A percentile compares a stretch with the other conserved stretches of the same genome.
Conservation (phyloP, 2,113 vertebrate species). For the Ptychochromis oligacanthus region DNA sequence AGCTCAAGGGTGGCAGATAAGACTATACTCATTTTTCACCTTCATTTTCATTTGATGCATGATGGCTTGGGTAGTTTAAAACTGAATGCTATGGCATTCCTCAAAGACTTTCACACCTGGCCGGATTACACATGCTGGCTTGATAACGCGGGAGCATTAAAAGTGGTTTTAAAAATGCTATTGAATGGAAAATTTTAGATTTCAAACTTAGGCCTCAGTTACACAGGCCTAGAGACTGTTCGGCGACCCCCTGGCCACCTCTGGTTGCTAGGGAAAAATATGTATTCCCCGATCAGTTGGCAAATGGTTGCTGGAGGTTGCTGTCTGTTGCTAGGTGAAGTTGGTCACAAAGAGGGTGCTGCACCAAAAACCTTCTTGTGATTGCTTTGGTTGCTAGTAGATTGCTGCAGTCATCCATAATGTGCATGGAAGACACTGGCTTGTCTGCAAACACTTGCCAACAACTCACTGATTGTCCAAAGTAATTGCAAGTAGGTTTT, state of each 20-base stretch:
- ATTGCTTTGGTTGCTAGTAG: neutral
- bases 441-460: too few relatives aligned
- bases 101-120: constrained; percentile 23
- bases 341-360: neutral
- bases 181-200: too few relatives aligned
- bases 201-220: neutral
- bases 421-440: too few relatives aligned
- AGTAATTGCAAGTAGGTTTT: neutral
- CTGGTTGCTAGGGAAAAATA: neutral
- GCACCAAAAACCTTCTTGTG: neutral
- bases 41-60: constrained; percentile 52
- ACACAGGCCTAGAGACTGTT: neutral
- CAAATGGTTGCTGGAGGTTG: neutral
- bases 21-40: constrained; percentile 53
- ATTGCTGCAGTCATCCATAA: too few relatives aligned
- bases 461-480: neutral
- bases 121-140: constrained; percentile 18
- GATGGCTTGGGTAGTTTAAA: constrained; percentile 39
- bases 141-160: neutral
- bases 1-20: constrained; percentile 43
- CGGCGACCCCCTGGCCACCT: neutral
- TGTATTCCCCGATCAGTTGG: neutral
- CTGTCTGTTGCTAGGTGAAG: neutral
- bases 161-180: neutral
- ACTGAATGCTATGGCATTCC: neutral